Base-by-base conservation (phyloP, 2,797 vertebrate species). In the Odontamblyopus lacepedii region DNA sequence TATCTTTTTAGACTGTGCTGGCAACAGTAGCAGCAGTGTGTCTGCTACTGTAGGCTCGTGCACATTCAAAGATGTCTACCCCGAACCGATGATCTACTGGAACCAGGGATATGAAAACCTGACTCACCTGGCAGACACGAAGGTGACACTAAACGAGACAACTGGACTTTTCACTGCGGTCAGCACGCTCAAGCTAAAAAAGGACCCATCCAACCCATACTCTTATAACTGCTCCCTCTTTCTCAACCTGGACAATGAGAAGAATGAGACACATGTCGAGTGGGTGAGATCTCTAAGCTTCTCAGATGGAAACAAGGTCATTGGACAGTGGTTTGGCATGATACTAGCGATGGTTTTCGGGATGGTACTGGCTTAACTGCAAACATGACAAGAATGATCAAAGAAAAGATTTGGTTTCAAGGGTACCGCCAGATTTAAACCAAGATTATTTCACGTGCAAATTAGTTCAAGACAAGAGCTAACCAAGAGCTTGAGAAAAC, bases 141-240 rank as follows among this genome's bases (percentile, higher is more conserved):
- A 55, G 2, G 1, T 23, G 0, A 11, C 5, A 0, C 7, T 8
- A 0, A 0, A 0, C 5, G 11, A 64, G 0, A 38, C 35, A 38
- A 38, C 35, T 2, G 79, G 79, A 1, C 57, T 30, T 11, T 85
- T 71, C 56, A 63, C 59, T 1, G 8, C 85, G 18, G 4, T 0
- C 0, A 90, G 91, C 38, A 29, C 8, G 6, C 8, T 88, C 2
- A 5, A 6, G 0, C 1, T 26, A 2, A 7, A 4, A 15, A 32
- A 32, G 59, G 7, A 61, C 35, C 5, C 23, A 38, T 4, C 0
- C 32, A 30, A 71, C 19, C 0, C 0, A 16, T 27, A 5, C 51
- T 0, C n/a, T 1, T 83, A 78, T 6, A 67, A 12, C 0, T 92
- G 91, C 68, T 77, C 66, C 0, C 76, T 91, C 73, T 83, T 82